Evolutionary conservation across 2,888 invertebrate species (phyloP), one percentile per base, ranked within the genome.

Genomic region (Venusia cambrica): DNA sequence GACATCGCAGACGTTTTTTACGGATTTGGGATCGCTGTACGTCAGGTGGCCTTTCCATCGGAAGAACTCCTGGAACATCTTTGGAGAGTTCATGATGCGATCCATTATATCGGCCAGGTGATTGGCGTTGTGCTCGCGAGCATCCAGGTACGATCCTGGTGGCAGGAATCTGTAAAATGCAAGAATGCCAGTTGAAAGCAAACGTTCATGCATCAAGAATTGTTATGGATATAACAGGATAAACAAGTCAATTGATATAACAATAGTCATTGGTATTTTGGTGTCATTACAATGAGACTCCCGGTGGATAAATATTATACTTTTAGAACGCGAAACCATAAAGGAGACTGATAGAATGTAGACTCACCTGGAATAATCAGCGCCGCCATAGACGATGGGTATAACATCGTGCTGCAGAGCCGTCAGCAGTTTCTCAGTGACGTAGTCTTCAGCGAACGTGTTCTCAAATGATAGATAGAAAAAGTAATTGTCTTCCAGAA

Each of bases 381-480:
- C 90, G 7, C 90, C 91, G 2, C 93, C 92, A 72, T 89, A 91
- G 1, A 92, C 91, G 13, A 93, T 89, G 0, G 93, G 93, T 4
- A 93, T 77, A 4, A 90, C 77, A 57, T 90, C 75, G 63, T 90
- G 88, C 51, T 90, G 85, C 37, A 89, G 48, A 6, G 89, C 79
- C 21, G 87, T 87, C 59, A 90, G 90, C 48, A 93, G 74, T 62
- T 94, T 94, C 60, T 85, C 85, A 0, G 85, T 81, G 1, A 84
- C 76, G 22, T 84, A 85, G 48, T 85, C 85, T 26, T 77, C 78
- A 52, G 91, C 91, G 49, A 92, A 89, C 1, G 92, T 91, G 66
- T 94, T 94, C 72, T 94, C 94, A 55, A 94, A 91, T 0, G 90
- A 77, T 43, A 94, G 67, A 58, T 94, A 94, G 61, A 94, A 94